Evolutionary conservation across 2,113 vertebrate species (phyloP).

Genomic region (Thymallus thymallus): DNA sequence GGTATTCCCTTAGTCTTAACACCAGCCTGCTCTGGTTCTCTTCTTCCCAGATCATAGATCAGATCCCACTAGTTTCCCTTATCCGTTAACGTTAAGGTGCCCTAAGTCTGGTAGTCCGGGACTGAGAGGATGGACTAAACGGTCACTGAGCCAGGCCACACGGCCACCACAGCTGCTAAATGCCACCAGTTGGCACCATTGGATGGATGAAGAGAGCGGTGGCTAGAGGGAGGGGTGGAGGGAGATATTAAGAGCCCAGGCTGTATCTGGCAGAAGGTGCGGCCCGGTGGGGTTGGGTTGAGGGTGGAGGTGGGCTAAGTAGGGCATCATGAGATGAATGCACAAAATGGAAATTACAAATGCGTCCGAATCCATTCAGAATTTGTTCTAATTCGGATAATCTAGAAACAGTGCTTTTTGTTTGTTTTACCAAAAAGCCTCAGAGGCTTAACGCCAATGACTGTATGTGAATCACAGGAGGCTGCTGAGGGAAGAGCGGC

Average conservation of each 20-base stretch:
- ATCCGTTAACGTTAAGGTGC: slow-evolving; percentile 20
- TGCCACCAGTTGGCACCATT: slow-evolving; percentile 28
- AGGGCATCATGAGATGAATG: background rate
- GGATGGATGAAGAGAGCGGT: slow-evolving; percentile 8
- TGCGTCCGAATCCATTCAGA: background rate
- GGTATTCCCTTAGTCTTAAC: too few species aligned
- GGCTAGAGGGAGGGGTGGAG: too few species aligned
- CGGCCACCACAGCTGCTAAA: slow-evolving; percentile 16
- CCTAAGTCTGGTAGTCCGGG: background rate
- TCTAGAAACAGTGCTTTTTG: too few species aligned
- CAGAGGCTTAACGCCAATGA: too few species aligned
- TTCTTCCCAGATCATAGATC: too few species aligned
- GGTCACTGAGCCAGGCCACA: slow-evolving; percentile 17
- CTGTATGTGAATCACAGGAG: too few species aligned
- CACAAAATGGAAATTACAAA: background rate
- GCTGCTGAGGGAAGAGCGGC: too few species aligned
- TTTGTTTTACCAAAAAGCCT: too few species aligned
- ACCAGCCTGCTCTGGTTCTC: too few species aligned
- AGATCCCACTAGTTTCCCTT: background rate
- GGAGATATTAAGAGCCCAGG: slow-evolving; percentile 26
- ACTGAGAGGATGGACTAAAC: background rate
- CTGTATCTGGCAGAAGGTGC: slow-evolving; percentile 47
- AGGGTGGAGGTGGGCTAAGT: background rate
- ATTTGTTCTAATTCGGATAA: too few species aligned
- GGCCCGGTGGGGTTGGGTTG: too few species aligned